Conservation (phyloP, 2,888 invertebrate species). For the Furcula furcula region DNA sequence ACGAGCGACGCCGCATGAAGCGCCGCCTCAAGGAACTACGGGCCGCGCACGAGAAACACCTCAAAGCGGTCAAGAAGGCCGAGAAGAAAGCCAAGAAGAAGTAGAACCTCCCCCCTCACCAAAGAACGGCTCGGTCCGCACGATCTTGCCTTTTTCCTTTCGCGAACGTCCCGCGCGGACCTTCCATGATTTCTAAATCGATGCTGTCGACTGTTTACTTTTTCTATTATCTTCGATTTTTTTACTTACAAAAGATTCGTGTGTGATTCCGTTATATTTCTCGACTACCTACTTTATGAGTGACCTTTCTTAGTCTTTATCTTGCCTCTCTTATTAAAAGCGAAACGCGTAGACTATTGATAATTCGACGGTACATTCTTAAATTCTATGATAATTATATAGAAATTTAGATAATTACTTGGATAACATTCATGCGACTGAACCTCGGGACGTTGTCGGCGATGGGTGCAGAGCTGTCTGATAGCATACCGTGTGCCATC, state of each 20-base stretch:
- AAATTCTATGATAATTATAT: constrained; percentile 22
- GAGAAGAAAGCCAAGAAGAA: constrained; percentile 91
- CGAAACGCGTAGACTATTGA: constrained; percentile 9
- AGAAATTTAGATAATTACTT: constrained; percentile 22
- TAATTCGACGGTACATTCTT: constrained; percentile 10
- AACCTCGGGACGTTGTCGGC: constrained; percentile 29
- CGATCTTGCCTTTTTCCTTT: constrained; percentile 16
- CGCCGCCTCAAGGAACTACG: constrained; percentile 92
- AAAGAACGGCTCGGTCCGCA: constrained; percentile 47
- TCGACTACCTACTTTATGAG: constrained; percentile 14
- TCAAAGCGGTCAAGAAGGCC: constrained; percentile 92
- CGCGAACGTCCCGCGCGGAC: too few species aligned
- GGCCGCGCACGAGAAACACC: constrained; percentile 91
- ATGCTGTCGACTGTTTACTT: too few species aligned
- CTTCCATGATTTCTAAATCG: too few species aligned
- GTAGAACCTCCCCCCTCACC: constrained; percentile 52
- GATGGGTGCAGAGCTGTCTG: constrained; percentile 51
- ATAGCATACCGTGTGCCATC: constrained; percentile 74
- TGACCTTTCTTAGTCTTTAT: too few species aligned
- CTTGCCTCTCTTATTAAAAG: constrained; percentile 19
- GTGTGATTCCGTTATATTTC: constrained; percentile 29
- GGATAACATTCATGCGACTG: constrained; percentile 33
- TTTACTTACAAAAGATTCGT: constrained; percentile 12
- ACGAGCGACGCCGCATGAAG: constrained; percentile 90
- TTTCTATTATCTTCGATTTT: too few species aligned